These are phyloP conservation scores for Orbicella faveolata DNA, from an alignment of 64 coral and sea anemone species.

Conservation along the genomic window DNA sequence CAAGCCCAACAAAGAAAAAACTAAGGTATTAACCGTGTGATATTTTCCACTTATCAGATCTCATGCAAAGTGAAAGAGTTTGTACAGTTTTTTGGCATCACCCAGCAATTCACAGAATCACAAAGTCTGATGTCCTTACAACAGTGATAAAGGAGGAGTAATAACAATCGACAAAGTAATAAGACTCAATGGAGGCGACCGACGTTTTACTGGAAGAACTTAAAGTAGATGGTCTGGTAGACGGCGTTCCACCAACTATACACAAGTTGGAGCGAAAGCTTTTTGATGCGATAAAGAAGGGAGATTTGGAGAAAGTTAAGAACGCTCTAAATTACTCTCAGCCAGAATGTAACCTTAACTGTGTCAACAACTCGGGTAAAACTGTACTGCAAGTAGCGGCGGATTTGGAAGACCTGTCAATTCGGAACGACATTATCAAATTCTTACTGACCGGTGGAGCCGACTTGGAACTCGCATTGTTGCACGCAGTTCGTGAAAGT, in stretches of 20 bases:
- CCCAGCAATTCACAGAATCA: too few relatives aligned
- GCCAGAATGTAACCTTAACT: not conserved
- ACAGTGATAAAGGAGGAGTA: not conserved
- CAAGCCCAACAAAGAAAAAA: too few relatives aligned
- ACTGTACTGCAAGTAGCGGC: constrained; percentile 2
- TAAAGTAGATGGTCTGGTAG: not conserved
- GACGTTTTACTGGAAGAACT: not conserved
- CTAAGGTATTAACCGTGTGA: too few relatives aligned
- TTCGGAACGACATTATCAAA: not conserved
- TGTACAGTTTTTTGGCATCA: too few relatives aligned
- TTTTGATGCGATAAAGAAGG: not conserved
- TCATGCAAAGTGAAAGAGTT: too few relatives aligned
- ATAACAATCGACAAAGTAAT: not conserved
- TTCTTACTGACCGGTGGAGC: not conserved
- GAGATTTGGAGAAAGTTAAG: not conserved
- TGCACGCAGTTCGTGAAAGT: not conserved
- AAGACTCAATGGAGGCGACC: not conserved
- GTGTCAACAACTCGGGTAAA: not conserved
- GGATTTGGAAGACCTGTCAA: not conserved
- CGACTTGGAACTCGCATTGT: not conserved
- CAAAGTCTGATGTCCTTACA: too few relatives aligned
- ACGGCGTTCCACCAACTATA: not conserved
- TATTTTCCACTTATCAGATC: too few relatives aligned
- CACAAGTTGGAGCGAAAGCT: not conserved
- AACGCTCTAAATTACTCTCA: not conserved